Evolutionary conservation across 2,888 invertebrate species (phyloP).

Genomic region (Agrochola lota): DNA sequence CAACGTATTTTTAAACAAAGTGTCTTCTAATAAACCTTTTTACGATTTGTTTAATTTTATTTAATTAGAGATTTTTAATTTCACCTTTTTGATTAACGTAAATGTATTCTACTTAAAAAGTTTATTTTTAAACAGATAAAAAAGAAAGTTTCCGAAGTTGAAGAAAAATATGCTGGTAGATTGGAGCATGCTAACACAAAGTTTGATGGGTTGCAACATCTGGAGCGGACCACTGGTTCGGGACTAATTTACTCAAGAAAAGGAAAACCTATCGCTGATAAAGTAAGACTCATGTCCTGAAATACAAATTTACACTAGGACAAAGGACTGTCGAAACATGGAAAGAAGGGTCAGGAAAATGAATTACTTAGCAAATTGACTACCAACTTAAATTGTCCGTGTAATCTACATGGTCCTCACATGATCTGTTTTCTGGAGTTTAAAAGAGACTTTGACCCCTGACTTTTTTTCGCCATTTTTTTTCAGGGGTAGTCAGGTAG

Average conservation of each 20-base stretch:
- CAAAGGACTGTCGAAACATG: not conserved
- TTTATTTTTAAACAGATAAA: constrained; percentile 74
- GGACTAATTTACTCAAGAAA: constrained; percentile 87
- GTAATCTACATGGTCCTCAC: not conserved
- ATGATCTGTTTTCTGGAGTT: too few species aligned
- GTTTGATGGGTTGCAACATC: constrained; percentile 80
- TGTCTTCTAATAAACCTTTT: too few species aligned
- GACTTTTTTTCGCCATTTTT: too few species aligned
- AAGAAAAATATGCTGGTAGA: constrained; percentile 73
- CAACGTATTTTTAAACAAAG: too few species aligned
- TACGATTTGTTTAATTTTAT: too few species aligned
- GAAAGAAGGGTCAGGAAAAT: not conserved
- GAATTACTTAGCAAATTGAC: not conserved
- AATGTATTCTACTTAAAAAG: not conserved
- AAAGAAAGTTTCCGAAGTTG: constrained; percentile 78
- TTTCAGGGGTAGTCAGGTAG: too few species aligned
- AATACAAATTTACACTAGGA: not conserved
- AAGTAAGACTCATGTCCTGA: constrained; percentile 70
- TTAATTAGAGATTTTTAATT: too few species aligned
- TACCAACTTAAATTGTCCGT: not conserved
- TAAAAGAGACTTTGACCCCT: too few species aligned
- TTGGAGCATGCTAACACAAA: constrained; percentile 77
- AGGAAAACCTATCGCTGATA: constrained; percentile 88
- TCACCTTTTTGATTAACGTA: not conserved
- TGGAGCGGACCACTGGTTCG: constrained; percentile 82